Evolutionary conservation across 2,113 vertebrate genomes (phyloP).

Genomic region (Zosterops lateralis): DNA sequence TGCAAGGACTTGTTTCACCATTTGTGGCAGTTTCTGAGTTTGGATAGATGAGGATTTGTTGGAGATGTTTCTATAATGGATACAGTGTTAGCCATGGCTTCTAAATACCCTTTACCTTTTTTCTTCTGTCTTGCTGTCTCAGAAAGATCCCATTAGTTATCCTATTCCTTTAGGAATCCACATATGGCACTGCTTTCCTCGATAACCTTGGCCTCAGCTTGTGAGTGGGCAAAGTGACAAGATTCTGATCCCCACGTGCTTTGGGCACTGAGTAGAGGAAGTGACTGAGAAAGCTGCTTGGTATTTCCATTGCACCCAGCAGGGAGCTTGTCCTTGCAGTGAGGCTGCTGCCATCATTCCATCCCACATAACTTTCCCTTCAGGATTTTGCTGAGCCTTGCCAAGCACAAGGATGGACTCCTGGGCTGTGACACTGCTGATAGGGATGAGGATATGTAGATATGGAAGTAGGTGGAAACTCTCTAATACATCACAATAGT

Average conservation of each 20-base stretch:
- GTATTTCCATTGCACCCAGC: neutral
- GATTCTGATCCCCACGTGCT: neutral
- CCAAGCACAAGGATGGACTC: neutral
- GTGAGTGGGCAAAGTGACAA: neutral
- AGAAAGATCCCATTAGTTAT: neutral
- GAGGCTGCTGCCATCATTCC: neutral
- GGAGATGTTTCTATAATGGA: neutral
- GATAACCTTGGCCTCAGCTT: neutral
- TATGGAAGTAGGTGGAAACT: slow-evolving; percentile 71
- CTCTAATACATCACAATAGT: slow-evolving; percentile 72
- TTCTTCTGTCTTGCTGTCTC: neutral
- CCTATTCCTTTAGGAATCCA: neutral
- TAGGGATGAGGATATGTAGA: slow-evolving; percentile 25
- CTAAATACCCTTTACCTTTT: neutral
- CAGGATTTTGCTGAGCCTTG: neutral
- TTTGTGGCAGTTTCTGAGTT: slow-evolving; percentile 35
- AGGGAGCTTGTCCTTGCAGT: neutral
- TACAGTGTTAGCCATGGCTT: neutral
- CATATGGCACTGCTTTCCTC: neutral
- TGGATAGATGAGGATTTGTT: neutral
- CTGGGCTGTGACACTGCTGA: neutral
- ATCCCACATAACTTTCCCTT: neutral
- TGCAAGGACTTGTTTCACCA: neutral
- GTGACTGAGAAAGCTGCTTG: neutral
- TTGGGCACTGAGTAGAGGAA: neutral